Evolutionary conservation across 2,888 invertebrate genomes (phyloP).

Genomic region (Caenorhabditis wallacei): DNA sequence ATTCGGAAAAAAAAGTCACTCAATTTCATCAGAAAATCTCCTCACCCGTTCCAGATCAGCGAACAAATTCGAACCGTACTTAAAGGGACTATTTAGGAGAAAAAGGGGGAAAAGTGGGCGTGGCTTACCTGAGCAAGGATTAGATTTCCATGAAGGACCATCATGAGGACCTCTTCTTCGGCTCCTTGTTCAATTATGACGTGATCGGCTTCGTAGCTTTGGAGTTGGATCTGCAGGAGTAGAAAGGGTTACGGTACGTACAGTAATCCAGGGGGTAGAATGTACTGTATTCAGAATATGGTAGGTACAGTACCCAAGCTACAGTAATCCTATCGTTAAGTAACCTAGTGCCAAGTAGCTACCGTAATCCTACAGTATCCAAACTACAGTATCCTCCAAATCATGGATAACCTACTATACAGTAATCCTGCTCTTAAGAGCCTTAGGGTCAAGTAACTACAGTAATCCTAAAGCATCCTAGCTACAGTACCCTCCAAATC

Average conservation of each 20-base stretch:
- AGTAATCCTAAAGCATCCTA: too few species aligned
- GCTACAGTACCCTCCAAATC: too few species aligned
- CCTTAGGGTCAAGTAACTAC: too few species aligned
- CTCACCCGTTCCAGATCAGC: slow-evolving; percentile 57
- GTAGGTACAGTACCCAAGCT: too few species aligned
- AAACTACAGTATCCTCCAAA: too few species aligned
- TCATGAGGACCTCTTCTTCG: slow-evolving; percentile 76
- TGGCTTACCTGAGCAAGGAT: slow-evolving; percentile 77
- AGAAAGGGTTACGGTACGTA: not conserved
- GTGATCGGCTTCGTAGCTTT: slow-evolving; percentile 71
- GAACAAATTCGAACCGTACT: slow-evolving; percentile 56
- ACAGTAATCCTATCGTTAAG: too few species aligned
- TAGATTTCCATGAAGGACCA: slow-evolving; percentile 75
- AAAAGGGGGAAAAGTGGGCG: too few species aligned
- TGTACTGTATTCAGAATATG: too few species aligned
- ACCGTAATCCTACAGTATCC: too few species aligned
- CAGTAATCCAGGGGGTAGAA: not conserved
- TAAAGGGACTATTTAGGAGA: not conserved
- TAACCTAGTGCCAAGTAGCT: too few species aligned
- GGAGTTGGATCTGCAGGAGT: slow-evolving; percentile 48
- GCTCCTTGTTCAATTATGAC: slow-evolving; percentile 79
- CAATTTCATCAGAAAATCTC: not conserved
- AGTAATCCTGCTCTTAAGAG: too few species aligned
- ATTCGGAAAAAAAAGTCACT: not conserved
- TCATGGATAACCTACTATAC: too few species aligned